Evolutionary conservation across 2,888 invertebrate species (phyloP).

Genomic region (Diarsia brunnea): DNA sequence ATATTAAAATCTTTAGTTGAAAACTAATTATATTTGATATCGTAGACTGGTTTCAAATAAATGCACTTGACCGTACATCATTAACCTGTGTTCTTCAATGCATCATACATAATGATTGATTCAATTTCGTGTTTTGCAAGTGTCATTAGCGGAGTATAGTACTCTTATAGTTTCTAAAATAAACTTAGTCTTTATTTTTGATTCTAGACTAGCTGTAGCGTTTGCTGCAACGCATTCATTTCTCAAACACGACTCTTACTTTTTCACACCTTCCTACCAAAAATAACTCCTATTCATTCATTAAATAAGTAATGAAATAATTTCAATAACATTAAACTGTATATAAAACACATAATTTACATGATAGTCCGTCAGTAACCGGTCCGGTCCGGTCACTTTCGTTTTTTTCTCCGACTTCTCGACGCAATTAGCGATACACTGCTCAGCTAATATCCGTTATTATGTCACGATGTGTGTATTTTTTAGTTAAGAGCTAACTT

Average conservation of each 20-base stretch:
- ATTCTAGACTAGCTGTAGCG: neutral
- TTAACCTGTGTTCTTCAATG: neutral
- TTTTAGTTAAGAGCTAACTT: conserved; percentile 18
- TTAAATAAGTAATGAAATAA: neutral
- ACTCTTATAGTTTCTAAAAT: neutral
- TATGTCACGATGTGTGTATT: conserved; percentile 44
- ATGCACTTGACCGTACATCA: neutral
- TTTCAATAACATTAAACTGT: conserved; percentile 16
- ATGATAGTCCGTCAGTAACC: conserved; percentile 9
- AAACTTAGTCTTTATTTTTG: neutral
- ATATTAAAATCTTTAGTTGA: neutral
- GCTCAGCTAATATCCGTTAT: conserved; percentile 54
- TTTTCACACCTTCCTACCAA: neutral
- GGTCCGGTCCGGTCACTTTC: conserved; percentile 54
- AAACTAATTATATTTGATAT: neutral
- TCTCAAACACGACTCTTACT: conserved; percentile 1
- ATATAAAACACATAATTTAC: conserved; percentile 19
- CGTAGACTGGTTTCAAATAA: neutral
- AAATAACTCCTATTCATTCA: neutral
- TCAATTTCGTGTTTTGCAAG: neutral
- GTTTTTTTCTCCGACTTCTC: conserved; percentile 54
- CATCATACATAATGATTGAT: neutral
- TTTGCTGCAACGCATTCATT: neutral
- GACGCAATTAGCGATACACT: conserved; percentile 40
- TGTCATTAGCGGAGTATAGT: neutral